Evolutionary conservation across 2,797 vertebrate species (phyloP), one percentile per base, ranked within the genome.

Genomic region (Ataeniobius toweri): DNA sequence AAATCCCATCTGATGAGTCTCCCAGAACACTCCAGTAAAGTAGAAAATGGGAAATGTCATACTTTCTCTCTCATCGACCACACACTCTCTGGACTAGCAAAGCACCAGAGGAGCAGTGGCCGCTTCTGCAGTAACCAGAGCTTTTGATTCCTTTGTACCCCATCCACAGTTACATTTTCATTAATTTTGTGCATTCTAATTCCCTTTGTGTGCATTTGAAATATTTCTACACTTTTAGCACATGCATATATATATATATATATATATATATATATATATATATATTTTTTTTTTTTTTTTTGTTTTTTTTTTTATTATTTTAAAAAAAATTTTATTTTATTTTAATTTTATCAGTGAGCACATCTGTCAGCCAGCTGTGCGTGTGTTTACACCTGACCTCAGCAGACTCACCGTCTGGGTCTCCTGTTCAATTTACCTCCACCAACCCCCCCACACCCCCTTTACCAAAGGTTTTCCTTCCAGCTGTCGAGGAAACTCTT

Each of bases 331-430:
- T n/a, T n/a, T n/a, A n/a, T n/a, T n/a, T n/a, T n/a, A n/a, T n/a
- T n/a, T n/a, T n/a, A n/a, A 71, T 69, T 55, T 65, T 39, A 78
- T 26, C 91, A 91, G 79, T 86, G 89, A 79, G 88, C 90, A 94
- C 93, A 95, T 95, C 94, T 95, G 95, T 88, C 88, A 73, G 76
- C 93, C 95, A 95, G 94, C 94, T 96, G 95, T 93, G 89, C 80
- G 71, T 83, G 85, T 94, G 91, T 92, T 94, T 94, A 94, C 92
- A 94, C 94, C 93, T 94, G 91, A 94, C 93, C 87, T 87, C 83
- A 76, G 87, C 86, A 87, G 77, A 91, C 87, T 89, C 91, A 89
- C 86, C 79, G 90, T 93, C 91, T 91, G 90, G 86, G 91, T 88
- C 82, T 83, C 88, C 28, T 76, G 81, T 84, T 79, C 78, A 61